Conservation (phyloP, 2,113 vertebrate species). For the Motacilla tschutschensis region DNA sequence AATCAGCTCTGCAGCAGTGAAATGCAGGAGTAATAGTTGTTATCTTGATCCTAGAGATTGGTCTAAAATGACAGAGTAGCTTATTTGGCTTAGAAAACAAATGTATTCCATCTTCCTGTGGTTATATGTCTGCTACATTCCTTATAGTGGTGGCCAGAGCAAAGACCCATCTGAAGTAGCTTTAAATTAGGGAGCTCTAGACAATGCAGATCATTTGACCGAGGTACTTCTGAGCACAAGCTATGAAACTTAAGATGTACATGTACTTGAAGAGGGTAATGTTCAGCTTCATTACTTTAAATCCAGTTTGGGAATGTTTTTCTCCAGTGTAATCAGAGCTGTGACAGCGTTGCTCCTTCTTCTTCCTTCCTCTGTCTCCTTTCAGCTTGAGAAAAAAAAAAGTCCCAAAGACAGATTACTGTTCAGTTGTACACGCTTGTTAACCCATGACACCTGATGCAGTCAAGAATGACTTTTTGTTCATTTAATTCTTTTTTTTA, state of each 20-base stretch:
- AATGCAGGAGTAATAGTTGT: slow-evolving; percentile 39
- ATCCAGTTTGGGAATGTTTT: slow-evolving; percentile 2
- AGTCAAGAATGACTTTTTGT: not conserved
- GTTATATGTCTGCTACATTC: not conserved
- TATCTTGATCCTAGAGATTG: slow-evolving; percentile 16
- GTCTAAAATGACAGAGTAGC: slow-evolving; percentile 33
- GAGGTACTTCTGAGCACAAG: not conserved
- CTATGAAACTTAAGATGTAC: not conserved
- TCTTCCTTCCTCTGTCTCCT: not conserved
- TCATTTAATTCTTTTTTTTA: not conserved
- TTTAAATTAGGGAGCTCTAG: not conserved
- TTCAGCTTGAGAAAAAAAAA: not conserved
- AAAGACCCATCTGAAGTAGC: not conserved
- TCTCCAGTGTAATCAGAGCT: not conserved
- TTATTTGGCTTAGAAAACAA: slow-evolving; percentile 42
- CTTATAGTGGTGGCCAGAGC: not conserved
- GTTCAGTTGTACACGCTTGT: not conserved
- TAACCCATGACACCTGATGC: not conserved
- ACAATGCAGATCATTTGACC: not conserved
- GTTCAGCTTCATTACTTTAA: slow-evolving; percentile 2
- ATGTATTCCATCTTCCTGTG: slow-evolving; percentile 8
- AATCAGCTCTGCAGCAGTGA: not conserved
- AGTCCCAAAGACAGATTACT: not conserved
- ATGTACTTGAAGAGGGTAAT: not conserved
- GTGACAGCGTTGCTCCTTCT: not conserved